Evolutionary conservation across 2,888 invertebrate species (phyloP).

Genomic region (Achlya flavicornis): DNA sequence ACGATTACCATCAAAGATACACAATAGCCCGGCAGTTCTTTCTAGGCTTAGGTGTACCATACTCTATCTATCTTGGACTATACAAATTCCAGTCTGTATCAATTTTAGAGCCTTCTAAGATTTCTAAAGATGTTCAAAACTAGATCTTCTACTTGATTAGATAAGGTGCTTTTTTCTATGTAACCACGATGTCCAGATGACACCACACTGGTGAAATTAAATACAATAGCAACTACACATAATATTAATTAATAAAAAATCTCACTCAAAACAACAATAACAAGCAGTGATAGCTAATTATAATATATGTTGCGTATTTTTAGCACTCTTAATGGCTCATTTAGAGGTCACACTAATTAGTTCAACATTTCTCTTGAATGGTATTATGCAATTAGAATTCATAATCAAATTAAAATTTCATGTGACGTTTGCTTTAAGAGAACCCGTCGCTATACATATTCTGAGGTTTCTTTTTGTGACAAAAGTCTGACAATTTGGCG

Average conservation of each 20-base stretch:
- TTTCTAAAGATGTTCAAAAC: too few relatives aligned
- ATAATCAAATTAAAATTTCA: not conserved
- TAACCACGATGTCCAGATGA: too few relatives aligned
- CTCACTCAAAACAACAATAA: not conserved
- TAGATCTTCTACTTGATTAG: not conserved
- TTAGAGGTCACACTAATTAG: not conserved
- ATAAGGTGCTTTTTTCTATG: not conserved
- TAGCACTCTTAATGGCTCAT: not conserved
- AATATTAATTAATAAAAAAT: not conserved
- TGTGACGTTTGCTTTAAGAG: not conserved
- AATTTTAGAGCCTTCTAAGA: too few relatives aligned
- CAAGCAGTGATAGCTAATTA: not conserved
- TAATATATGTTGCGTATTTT: not conserved
- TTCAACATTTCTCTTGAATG: not conserved
- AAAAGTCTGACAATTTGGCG: too few relatives aligned
- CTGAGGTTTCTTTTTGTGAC: too few relatives aligned
- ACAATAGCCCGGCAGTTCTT: too few relatives aligned
- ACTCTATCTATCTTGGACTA: too few relatives aligned
- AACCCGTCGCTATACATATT: too few relatives aligned
- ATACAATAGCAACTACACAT: not conserved
- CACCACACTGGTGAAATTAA: not conserved
- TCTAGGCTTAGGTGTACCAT: too few relatives aligned
- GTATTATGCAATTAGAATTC: conserved; percentile 3
- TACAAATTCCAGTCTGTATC: too few relatives aligned
- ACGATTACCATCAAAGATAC: too few relatives aligned